A percentile compares a stretch with the other conserved stretches of the same genome.
Evolutionary conservation across 2,797 vertebrate species (phyloP).

Genomic region (Anas bernieri): DNA sequence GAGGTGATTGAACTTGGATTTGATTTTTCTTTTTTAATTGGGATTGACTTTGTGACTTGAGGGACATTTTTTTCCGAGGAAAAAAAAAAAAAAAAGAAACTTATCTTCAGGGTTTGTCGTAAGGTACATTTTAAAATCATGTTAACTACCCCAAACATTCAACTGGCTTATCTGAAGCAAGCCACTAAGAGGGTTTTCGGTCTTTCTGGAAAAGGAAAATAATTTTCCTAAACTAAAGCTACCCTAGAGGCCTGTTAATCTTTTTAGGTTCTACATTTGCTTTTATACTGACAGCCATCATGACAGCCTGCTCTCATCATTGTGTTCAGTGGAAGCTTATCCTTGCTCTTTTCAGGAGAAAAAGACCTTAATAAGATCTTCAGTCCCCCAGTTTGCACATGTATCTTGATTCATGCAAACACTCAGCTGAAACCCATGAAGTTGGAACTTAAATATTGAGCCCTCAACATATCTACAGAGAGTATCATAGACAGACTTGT

Average conservation of each 20-base stretch:
- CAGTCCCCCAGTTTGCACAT: neutral
- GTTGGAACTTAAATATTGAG: neutral
- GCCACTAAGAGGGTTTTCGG: neutral
- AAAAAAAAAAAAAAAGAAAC: neutral
- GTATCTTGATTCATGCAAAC: too few relatives aligned
- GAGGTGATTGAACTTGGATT: neutral
- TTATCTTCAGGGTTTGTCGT: neutral
- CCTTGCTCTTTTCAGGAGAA: neutral
- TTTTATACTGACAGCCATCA: too few relatives aligned
- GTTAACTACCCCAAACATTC: neutral
- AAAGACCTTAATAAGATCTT: neutral
- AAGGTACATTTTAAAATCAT: neutral
- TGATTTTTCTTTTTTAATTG: neutral
- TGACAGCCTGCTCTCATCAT: neutral
- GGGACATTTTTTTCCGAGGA: neutral
- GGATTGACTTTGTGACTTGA: neutral
- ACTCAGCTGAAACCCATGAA: too few relatives aligned
- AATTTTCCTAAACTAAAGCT: neutral
- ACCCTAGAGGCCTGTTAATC: neutral
- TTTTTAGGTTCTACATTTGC: neutral
- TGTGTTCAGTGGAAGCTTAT: neutral
- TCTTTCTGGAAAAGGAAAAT: neutral
- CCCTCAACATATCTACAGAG: rapidly evolving
- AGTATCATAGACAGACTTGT: too few relatives aligned
- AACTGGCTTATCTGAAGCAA: neutral